Percentiles rank a stretch among this genome's conserved stretches.
phyloP scores from a whole-genome alignment of 2,797 vertebrate species.

The Florisuga fusca region DNA sequence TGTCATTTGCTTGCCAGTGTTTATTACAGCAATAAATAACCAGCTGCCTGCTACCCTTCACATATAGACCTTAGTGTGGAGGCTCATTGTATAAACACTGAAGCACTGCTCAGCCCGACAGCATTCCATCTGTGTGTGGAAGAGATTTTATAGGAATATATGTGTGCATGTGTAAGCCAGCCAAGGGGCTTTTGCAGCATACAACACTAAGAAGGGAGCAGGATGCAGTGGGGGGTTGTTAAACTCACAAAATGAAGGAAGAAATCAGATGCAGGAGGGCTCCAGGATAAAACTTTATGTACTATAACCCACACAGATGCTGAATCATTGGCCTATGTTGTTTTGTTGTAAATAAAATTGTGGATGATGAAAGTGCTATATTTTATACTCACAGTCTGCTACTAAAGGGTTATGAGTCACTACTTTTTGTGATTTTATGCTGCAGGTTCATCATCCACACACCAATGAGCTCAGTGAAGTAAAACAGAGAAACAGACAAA shows the following conservation, averaged over 20 bases:
- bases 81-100: not conserved
- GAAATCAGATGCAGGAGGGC: not conserved
- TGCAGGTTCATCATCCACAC: slow-evolving; percentile 3
- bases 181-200: not conserved
- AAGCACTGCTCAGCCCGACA: not conserved
- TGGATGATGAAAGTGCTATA: slow-evolving; percentile 11
- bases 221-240: not conserved
- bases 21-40: not conserved
- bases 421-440: not conserved
- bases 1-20: not conserved
- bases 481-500: not conserved
- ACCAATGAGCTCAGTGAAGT: not conserved
- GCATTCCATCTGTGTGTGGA: not conserved
- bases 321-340: slow-evolving; percentile 38
- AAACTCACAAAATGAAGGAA: not conserved
- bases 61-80: not conserved
- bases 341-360: not conserved
- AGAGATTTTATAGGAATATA: not conserved
- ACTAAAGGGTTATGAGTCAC: slow-evolving; percentile 38
- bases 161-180: not conserved
- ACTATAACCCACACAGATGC: not conserved
- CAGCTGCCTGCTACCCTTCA: not conserved
- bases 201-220: not conserved
- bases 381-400: slow-evolving; percentile 21
- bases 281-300: not conserved